phyloP scores from a whole-genome alignment of 2,888 invertebrate species.

The Nectonema munidae region DNA sequence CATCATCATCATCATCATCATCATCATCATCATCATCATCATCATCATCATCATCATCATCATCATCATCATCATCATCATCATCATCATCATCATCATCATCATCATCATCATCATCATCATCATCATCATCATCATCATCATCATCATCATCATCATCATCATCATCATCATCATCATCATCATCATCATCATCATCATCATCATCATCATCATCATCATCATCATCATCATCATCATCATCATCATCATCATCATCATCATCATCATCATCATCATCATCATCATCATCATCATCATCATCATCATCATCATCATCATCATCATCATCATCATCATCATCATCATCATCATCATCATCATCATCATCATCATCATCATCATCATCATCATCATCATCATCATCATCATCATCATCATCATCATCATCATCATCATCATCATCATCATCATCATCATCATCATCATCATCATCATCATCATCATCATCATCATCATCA shows the following conservation, averaged over 20 bases:
- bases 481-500: background rate
- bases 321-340: conserved; percentile 12
- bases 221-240: conserved; percentile 12
- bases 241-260: conserved; percentile 12
- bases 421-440: conserved; percentile 12
- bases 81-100: conserved; percentile 12
- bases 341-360: conserved; percentile 12
- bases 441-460: conserved; percentile 12
- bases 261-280: conserved; percentile 12
- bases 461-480: conserved; percentile 11
- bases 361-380: conserved; percentile 12
- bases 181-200: conserved; percentile 12
- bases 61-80: conserved; percentile 12
- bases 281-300: conserved; percentile 12
- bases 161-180: conserved; percentile 12
- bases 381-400: conserved; percentile 12
- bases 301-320: conserved; percentile 12
- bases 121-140: conserved; percentile 12
- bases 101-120: conserved; percentile 12
- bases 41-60: conserved; percentile 12
- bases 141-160: conserved; percentile 12
- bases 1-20: conserved; percentile 12
- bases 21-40: conserved; percentile 12
- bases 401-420: conserved; percentile 12
- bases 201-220: conserved; percentile 12